These are phyloP conservation scores for Pseudochirops cupreus DNA, from an alignment of 2,797 vertebrate species.

Conservation along the genomic window DNA sequence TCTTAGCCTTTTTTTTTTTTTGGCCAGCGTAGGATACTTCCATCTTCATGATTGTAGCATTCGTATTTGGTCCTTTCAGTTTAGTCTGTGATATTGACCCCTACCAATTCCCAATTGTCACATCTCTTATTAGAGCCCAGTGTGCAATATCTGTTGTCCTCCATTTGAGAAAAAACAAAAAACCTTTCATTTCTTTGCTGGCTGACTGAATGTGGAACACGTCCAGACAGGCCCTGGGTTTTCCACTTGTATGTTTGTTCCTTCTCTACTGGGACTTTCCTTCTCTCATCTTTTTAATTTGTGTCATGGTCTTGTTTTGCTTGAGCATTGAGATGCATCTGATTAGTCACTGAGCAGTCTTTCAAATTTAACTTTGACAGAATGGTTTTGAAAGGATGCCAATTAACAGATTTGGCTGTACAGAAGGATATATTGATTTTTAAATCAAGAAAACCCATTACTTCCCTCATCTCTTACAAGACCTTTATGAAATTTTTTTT, in stretches of 20 bases:
- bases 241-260: constrained; percentile 21
- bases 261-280: constrained; percentile 34
- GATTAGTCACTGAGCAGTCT: constrained; percentile 51
- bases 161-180: not conserved
- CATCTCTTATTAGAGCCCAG: not conserved
- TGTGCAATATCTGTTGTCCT: not conserved
- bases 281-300: constrained; percentile 45
- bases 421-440: constrained; percentile 59
- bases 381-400: constrained; percentile 68
- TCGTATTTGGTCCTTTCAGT: not conserved
- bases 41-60: not conserved
- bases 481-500: constrained; percentile 51
- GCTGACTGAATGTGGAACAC: constrained; percentile 36
- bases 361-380: constrained; percentile 67
- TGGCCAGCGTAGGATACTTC: not conserved
- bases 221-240: constrained; percentile 1
- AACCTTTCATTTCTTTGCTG: constrained; percentile 15
- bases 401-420: constrained; percentile 43
- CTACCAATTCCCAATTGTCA: not conserved
- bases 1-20: not conserved
- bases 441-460: constrained; percentile 66
- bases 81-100: not conserved
- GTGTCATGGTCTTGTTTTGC: not conserved
- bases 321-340: constrained; percentile 24
- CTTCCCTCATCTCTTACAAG: constrained; percentile 39